These are phyloP conservation scores for Drosophila prolongata DNA, from an alignment of 2,888 invertebrate genomes.

Conservation along the genomic window DNA sequence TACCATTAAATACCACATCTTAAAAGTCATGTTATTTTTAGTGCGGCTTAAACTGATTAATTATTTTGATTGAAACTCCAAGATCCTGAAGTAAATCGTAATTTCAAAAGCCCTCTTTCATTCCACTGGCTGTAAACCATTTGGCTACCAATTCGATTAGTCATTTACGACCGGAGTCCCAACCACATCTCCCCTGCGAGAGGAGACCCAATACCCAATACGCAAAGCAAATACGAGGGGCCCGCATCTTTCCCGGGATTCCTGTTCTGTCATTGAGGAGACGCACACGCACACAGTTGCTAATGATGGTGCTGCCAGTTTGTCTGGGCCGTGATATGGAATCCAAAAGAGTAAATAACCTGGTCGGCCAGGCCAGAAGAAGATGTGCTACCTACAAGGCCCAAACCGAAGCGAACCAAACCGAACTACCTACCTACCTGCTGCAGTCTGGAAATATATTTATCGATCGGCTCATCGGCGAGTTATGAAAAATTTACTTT, in stretches of 20 bases:
- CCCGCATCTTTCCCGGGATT: constrained; percentile 34
- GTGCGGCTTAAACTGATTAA: background rate
- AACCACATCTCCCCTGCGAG: constrained; percentile 2
- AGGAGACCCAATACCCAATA: constrained; percentile 9
- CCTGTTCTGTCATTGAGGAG: constrained; percentile 50
- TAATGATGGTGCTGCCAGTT: constrained; percentile 80
- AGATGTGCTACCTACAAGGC: constrained; percentile 53
- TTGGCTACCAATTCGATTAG: constrained; percentile 57
- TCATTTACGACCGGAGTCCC: constrained; percentile 43
- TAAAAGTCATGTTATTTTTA: no score
- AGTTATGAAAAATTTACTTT: constrained; percentile 75
- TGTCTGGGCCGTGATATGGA: constrained; percentile 61
- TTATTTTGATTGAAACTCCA: background rate
- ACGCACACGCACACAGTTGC: constrained; percentile 51
- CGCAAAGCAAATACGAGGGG: constrained; percentile 33
- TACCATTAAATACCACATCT: no score
- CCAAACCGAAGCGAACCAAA: constrained; percentile 9
- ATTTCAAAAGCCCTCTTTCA: constrained; percentile 2
- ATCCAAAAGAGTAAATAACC: constrained; percentile 27
- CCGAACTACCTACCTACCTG: constrained; percentile 41
- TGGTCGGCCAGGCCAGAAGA: constrained; percentile 30
- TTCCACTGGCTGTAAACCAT: constrained; percentile 33
- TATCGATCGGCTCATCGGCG: constrained; percentile 63
- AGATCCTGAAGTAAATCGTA: constrained; percentile 10
- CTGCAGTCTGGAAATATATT: constrained; percentile 59